A percentile compares a stretch with the other conserved stretches of the same genome.
phyloP scores from a whole-genome alignment of 2,888 invertebrate genomes.

The Eurytoma adleriae region DNA sequence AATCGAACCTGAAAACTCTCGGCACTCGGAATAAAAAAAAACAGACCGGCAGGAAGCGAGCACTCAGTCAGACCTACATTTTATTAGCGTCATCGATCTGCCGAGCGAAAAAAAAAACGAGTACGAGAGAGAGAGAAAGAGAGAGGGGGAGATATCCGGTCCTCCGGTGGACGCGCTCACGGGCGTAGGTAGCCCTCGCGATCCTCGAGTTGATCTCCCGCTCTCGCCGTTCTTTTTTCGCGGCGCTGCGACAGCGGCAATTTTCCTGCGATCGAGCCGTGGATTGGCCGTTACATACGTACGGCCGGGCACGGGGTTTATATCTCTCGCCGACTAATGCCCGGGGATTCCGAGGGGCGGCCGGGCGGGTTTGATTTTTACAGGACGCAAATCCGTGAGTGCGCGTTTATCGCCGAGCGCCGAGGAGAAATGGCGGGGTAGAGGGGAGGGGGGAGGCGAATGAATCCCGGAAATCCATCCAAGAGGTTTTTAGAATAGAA shows the following conservation, averaged over 20 bases:
- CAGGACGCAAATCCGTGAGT: constrained; percentile 56
- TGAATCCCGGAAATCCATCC: constrained; percentile 55
- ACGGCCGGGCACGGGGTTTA: background rate
- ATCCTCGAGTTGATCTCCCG: background rate
- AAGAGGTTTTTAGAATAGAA: constrained; percentile 51
- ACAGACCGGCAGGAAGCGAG: background rate
- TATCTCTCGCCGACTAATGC: constrained; percentile 45
- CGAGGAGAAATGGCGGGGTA: background rate
- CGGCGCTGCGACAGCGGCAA: constrained; percentile 25
- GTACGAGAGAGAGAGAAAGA: background rate
- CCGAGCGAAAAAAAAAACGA: too few relatives aligned
- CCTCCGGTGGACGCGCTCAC: background rate
- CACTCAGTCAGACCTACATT: constrained; percentile 2
- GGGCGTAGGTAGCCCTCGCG: background rate
- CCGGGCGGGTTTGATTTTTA: constrained; percentile 44
- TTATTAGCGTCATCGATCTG: too few relatives aligned
- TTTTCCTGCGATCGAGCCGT: constrained; percentile 35
- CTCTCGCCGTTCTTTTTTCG: background rate
- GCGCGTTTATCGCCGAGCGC: constrained; percentile 51
- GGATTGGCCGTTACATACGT: constrained; percentile 18
- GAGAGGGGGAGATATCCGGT: constrained; percentile 5
- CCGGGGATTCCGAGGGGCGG: constrained; percentile 33
- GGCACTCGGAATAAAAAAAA: background rate
- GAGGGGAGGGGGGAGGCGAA: constrained; percentile 22
- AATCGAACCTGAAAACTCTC: too few relatives aligned